phyloP scores from a whole-genome alignment of 2,888 invertebrate species.

The Plagodis dolabraria region DNA sequence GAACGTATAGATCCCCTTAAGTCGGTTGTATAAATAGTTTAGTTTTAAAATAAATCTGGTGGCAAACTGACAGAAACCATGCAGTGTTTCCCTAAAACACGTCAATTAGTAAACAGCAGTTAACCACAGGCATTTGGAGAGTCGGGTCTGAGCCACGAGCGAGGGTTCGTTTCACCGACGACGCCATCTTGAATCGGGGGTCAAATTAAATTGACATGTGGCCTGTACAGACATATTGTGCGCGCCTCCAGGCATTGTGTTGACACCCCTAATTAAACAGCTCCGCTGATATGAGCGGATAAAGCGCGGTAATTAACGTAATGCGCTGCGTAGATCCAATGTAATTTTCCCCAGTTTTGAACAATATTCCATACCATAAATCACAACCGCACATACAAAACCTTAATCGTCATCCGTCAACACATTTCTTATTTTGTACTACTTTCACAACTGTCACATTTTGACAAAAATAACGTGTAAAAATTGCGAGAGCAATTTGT shows the following conservation, averaged over 20 bases:
- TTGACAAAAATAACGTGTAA: conserved; percentile 3
- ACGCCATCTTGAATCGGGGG: conserved; percentile 80
- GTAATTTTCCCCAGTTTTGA: conserved; percentile 50
- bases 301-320: conserved; percentile 75
- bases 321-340: conserved; percentile 65
- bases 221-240: conserved; percentile 78
- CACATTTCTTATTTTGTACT: conserved; percentile 24
- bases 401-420: conserved; percentile 43
- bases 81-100: conserved; percentile 71
- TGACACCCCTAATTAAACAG: conserved; percentile 82
- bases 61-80: conserved; percentile 60
- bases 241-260: conserved; percentile 72
- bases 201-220: conserved; percentile 84
- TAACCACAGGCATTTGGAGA: conserved; percentile 72
- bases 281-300: conserved; percentile 71
- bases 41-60: conserved; percentile 51
- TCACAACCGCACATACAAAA: conserved; percentile 43
- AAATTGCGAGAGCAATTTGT: conserved; percentile 18
- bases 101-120: conserved; percentile 75
- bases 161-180: conserved; percentile 66
- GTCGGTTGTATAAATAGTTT: conserved; percentile 33
- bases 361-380: conserved; percentile 54
- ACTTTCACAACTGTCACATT: conserved; percentile 32
- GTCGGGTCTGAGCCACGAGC: conserved; percentile 50
- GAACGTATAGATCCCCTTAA: conserved; percentile 13